A percentile compares a stretch with the other conserved stretches of the same genome.
Conservation (phyloP, 30 jellyfish, hydroid and myxozoan genomes). For the Cassiopea xamachana region DNA sequence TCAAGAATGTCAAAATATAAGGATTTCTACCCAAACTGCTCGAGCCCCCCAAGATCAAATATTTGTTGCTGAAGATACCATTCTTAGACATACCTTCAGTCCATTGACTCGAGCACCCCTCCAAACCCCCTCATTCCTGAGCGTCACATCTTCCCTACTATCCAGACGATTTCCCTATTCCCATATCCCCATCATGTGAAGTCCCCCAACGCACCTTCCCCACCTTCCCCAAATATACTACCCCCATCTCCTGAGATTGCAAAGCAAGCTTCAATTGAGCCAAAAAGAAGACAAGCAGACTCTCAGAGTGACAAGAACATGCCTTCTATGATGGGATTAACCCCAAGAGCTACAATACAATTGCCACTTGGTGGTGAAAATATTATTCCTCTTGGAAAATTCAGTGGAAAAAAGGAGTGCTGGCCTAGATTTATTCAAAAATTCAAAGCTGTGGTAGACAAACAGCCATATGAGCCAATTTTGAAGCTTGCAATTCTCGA, state of each 20-base stretch:
- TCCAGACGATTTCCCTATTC: too few relatives aligned
- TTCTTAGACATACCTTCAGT: neutral
- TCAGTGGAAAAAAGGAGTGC: conserved; percentile 23
- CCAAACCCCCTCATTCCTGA: conserved; percentile 28
- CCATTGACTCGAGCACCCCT: conserved; percentile 19
- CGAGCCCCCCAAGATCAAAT: neutral
- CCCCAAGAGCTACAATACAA: neutral
- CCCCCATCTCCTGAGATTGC: neutral
- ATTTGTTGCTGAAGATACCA: neutral
- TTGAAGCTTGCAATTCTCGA: conserved; percentile 47
- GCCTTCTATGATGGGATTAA: neutral
- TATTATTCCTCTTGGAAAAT: conserved; percentile 22
- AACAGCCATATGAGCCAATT: conserved; percentile 32
- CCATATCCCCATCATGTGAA: too few relatives aligned
- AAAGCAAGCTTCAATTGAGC: neutral
- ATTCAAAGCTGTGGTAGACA: conserved; percentile 48
- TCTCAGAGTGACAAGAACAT: conserved; percentile 9
- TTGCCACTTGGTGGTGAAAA: conserved; percentile 31
- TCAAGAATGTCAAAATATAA: neutral
- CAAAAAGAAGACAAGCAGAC: neutral
- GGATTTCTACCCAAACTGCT: neutral
- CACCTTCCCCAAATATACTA: neutral
- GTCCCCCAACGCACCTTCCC: too few relatives aligned
- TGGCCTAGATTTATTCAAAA: conserved; percentile 35
- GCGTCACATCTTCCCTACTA: conserved; percentile 4